Percentiles rank a stretch among this genome's conserved stretches.
phyloP scores from a whole-genome alignment of 2,113 vertebrate genomes.

The Craseonycteris thonglongyai region DNA sequence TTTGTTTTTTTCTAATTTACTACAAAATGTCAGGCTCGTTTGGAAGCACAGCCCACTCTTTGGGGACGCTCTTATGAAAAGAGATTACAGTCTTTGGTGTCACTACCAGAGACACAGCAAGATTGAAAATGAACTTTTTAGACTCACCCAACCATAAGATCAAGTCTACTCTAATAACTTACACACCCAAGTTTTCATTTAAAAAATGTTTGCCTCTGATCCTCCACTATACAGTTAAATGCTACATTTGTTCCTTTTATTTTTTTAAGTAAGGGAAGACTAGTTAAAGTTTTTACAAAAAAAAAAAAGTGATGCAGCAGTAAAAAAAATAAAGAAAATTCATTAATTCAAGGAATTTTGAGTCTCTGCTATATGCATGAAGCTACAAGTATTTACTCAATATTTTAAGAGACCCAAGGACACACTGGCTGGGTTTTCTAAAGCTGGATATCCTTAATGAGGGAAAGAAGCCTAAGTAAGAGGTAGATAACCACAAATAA shows the following conservation, averaged over 20 bases:
- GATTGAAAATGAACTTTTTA: neutral
- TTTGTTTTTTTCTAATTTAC: neutral
- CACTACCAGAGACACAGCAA: neutral
- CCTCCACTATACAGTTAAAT: neutral
- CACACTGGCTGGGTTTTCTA: neutral
- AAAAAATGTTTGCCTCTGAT: neutral
- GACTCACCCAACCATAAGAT: neutral
- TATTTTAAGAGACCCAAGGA: neutral
- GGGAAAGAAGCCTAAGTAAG: neutral
- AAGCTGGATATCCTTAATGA: neutral
- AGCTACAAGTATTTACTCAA: neutral
- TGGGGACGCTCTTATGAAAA: neutral
- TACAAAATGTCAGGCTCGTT: neutral
- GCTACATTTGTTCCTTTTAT: neutral
- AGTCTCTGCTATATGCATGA: neutral
- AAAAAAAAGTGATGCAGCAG: neutral
- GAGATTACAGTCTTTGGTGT: neutral
- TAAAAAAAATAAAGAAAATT: neutral
- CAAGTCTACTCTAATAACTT: neutral
- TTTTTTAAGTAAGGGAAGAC: slow-evolving; percentile 10
- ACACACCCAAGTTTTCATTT: neutral
- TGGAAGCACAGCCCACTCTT: neutral
- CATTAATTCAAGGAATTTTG: neutral
- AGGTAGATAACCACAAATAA: neutral
- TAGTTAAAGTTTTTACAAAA: neutral